These are phyloP conservation scores for Tokudaia muenninki DNA, from an alignment of 2,797 vertebrate species.

Conservation along the genomic window DNA sequence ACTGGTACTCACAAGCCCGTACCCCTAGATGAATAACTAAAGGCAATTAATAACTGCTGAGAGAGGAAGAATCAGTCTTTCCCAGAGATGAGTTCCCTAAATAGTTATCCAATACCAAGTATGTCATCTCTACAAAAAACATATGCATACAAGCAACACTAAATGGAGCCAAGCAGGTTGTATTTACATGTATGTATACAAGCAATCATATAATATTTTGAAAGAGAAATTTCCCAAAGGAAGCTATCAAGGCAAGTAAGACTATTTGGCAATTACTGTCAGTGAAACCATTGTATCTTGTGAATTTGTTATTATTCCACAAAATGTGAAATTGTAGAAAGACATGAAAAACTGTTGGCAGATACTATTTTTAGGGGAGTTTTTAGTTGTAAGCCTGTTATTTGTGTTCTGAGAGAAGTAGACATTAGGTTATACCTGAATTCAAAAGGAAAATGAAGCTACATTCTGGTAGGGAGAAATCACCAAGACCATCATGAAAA, in stretches of 20 bases:
- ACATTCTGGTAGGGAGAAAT: background rate
- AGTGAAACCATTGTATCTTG: background rate
- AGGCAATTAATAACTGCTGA: background rate
- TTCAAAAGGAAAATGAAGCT: conserved; percentile 23
- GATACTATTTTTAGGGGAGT: background rate
- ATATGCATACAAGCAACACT: background rate
- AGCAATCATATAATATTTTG: background rate
- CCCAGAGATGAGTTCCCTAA: background rate
- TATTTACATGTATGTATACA: background rate
- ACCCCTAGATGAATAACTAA: background rate
- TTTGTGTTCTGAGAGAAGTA: background rate
- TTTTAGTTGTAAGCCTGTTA: background rate
- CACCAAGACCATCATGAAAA: background rate
- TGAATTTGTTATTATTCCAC: background rate
- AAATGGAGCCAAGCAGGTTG: background rate
- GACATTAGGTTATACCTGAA: background rate
- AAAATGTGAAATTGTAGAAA: background rate
- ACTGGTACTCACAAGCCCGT: background rate
- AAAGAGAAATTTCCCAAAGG: background rate
- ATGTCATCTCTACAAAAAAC: background rate
- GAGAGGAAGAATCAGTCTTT: background rate
- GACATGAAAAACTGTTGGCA: background rate
- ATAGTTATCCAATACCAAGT: background rate
- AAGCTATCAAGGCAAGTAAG: background rate
- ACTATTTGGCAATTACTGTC: background rate